Conservation (phyloP, 2,888 invertebrate genomes). For the Cephus sareptanus region DNA sequence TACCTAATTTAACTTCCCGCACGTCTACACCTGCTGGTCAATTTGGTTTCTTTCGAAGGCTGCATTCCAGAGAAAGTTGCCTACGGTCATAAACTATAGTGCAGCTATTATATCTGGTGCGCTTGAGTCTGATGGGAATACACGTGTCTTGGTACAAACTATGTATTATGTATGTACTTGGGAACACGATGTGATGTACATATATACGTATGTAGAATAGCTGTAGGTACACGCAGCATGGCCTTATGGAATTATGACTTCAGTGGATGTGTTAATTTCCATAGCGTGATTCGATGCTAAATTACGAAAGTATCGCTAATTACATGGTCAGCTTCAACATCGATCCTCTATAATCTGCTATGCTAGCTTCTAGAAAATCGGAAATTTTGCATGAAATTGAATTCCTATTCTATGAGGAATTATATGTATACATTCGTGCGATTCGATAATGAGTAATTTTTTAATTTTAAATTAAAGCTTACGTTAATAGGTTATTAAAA, state of each 20-base stretch:
- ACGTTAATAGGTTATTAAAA: background rate
- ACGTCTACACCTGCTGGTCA: constrained; percentile 12
- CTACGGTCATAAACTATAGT: background rate
- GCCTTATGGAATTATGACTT: background rate
- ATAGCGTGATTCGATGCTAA: constrained; percentile 1
- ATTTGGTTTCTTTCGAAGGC: constrained; percentile 27
- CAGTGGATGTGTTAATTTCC: background rate
- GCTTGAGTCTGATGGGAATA: background rate
- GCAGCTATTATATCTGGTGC: background rate
- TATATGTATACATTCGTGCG: background rate
- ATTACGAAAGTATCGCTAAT: constrained; percentile 5
- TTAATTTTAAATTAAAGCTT: background rate
- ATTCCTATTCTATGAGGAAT: background rate
- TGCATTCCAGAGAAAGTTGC: constrained; percentile 50
- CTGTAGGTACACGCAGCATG: background rate
- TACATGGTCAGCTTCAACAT: background rate
- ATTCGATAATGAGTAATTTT: background rate
- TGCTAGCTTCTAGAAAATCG: background rate
- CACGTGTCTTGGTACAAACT: background rate
- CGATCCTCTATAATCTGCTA: background rate
- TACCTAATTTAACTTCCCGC: background rate
- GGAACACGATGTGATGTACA: background rate
- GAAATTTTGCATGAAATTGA: background rate
- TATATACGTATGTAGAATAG: background rate
- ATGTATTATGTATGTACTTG: background rate